Percentiles rank a stretch among this genome's conserved stretches.
phyloP scores from a whole-genome alignment of 2,113 vertebrate genomes.

The Tautogolabrus adspersus region DNA sequence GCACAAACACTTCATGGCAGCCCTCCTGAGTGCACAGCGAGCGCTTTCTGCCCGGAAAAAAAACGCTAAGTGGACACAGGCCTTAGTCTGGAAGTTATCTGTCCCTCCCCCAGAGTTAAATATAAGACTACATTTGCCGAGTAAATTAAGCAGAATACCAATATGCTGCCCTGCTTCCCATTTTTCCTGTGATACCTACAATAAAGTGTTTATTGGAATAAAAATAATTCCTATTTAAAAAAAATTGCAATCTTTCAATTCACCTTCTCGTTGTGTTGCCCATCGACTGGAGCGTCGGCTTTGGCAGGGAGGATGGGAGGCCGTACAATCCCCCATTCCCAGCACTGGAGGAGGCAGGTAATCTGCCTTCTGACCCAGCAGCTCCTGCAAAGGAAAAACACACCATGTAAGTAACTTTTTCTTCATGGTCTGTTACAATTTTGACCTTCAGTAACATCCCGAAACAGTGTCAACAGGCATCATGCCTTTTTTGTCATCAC shows the following conservation, averaged over 20 bases:
- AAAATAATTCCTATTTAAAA: background rate
- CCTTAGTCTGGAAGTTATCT: no score
- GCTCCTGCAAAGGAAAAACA: constrained; percentile 46
- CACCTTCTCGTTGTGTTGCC: constrained; percentile 63
- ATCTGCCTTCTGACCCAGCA: constrained; percentile 46
- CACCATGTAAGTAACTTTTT: background rate
- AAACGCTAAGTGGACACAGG: no score
- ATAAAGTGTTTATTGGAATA: background rate
- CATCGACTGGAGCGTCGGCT: constrained; percentile 56
- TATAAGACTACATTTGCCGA: no score
- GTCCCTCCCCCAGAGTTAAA: no score
- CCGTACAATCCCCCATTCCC: constrained; percentile 47
- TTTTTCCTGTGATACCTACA: background rate
- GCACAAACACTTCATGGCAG: no score
- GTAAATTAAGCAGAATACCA: no score
- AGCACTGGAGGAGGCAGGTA: constrained; percentile 31
- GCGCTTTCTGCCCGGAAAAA: no score
- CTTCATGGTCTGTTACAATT: background rate
- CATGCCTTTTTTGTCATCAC: background rate
- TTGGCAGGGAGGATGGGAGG: constrained; percentile 56
- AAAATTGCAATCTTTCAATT: background rate
- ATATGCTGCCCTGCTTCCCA: background rate
- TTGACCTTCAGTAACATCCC: background rate
- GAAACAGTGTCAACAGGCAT: background rate
- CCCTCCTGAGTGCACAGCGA: no score